These are phyloP conservation scores for Hyalella azteca DNA, from an alignment of 2,888 invertebrate species.

Conservation along the genomic window DNA sequence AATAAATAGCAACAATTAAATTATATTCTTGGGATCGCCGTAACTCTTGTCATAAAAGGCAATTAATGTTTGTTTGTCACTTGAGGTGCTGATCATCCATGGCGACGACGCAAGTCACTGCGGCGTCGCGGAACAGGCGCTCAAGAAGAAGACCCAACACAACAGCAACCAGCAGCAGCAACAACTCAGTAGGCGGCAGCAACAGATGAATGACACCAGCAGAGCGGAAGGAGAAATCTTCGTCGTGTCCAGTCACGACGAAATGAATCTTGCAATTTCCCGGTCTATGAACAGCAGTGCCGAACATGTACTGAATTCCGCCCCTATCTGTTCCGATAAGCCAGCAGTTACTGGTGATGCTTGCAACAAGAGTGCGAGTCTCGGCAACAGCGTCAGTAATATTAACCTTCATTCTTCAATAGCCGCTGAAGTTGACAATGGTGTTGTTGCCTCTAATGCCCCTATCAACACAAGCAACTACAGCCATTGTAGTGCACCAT, in stretches of 20 bases:
- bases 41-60: no score
- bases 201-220: slow-evolving; percentile 38
- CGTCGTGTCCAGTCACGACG: slow-evolving; percentile 39
- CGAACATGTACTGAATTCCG: neutral
- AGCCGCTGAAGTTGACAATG: no score
- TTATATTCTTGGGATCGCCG: no score
- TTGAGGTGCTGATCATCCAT: neutral
- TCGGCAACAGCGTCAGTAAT: no score
- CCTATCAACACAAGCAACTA: neutral
- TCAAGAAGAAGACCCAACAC: slow-evolving; percentile 35
- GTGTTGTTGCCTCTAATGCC: no score
- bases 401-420: no score
- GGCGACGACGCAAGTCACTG: neutral
- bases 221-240: slow-evolving; percentile 8
- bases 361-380: neutral
- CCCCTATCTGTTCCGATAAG: neutral
- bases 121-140: slow-evolving; percentile 45
- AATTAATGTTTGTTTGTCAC: no score
- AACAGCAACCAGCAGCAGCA: slow-evolving; percentile 42
- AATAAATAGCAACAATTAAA: no score
- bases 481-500: neutral
- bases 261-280: slow-evolving; percentile 28
- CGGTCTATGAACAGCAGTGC: slow-evolving; percentile 31
- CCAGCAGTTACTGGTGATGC: neutral
- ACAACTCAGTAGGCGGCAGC: slow-evolving; percentile 25